phyloP scores from a whole-genome alignment of 2,113 vertebrate species.

The Nothobranchius furzeri region DNA sequence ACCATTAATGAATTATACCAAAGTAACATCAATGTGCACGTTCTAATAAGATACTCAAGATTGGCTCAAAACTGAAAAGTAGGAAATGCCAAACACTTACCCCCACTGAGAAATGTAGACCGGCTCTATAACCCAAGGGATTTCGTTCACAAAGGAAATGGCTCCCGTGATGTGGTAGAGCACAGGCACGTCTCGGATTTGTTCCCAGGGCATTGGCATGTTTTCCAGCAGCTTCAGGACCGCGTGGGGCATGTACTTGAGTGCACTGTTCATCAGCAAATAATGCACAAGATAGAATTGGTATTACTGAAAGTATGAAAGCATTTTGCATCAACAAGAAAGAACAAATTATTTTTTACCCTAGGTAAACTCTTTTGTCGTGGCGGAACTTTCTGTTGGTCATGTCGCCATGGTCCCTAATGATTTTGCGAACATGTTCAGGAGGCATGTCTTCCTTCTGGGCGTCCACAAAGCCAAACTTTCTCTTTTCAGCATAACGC shows the following conservation, averaged over 20 bases:
- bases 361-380: slow-evolving; percentile 96
- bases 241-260: slow-evolving; percentile 99
- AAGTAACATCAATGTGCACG: neutral
- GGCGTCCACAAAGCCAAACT: slow-evolving; percentile 98
- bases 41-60: neutral
- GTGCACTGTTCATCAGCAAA: slow-evolving; percentile 78
- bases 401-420: slow-evolving; percentile 98
- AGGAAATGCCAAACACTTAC: slow-evolving; percentile 71
- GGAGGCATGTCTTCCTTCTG: slow-evolving; percentile 99
- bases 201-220: slow-evolving; percentile 99
- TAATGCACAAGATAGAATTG: neutral
- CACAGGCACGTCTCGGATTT: slow-evolving; percentile 95
- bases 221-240: slow-evolving; percentile 98
- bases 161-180: slow-evolving; percentile 98
- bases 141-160: slow-evolving; percentile 99
- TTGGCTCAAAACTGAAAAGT: neutral
- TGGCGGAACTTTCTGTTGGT: slow-evolving; percentile 99
- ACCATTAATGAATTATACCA: neutral
- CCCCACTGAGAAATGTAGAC: slow-evolving; percentile 99
- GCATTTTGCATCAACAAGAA: neutral
- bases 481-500: slow-evolving; percentile 96
- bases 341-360: slow-evolving; percentile 73
- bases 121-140: slow-evolving; percentile 98
- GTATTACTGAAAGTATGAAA: no score
- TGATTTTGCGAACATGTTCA: slow-evolving; percentile 97